Conservation (phyloP, 2,113 vertebrate genomes). For the Chelonoidis abingdonii region DNA sequence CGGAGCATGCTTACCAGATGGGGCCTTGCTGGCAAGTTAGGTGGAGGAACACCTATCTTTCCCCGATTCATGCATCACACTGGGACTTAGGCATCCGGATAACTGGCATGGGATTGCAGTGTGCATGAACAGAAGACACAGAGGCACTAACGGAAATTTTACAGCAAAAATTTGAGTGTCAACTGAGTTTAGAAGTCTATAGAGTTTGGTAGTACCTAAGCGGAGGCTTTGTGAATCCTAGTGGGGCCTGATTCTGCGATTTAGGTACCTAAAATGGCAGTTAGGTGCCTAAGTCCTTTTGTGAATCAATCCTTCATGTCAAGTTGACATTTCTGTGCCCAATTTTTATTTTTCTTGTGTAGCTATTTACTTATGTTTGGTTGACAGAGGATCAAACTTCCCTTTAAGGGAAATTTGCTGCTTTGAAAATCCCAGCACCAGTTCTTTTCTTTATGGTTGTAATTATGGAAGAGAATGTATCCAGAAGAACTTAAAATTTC, state of each 20-base stretch:
- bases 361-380: constrained; percentile 7
- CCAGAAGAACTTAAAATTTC: neutral
- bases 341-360: neutral
- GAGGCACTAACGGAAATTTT: neutral
- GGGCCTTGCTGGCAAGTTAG: neutral
- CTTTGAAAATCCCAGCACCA: neutral
- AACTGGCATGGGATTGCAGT: neutral
- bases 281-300: neutral
- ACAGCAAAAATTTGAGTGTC: neutral
- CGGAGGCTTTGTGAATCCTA: no score
- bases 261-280: neutral
- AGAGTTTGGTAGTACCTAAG: neutral
- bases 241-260: neutral
- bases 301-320: neutral
- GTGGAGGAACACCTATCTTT: neutral
- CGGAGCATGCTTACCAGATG: neutral
- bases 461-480: neutral
- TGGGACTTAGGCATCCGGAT: neutral
- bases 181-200: neutral
- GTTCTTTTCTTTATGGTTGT: neutral
- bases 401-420: neutral
- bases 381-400: neutral
- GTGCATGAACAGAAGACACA: neutral
- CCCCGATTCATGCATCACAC: neutral
- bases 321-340: neutral